phyloP scores from a whole-genome alignment of 2,888 invertebrate genomes.

The Ctenicera cuprea region DNA sequence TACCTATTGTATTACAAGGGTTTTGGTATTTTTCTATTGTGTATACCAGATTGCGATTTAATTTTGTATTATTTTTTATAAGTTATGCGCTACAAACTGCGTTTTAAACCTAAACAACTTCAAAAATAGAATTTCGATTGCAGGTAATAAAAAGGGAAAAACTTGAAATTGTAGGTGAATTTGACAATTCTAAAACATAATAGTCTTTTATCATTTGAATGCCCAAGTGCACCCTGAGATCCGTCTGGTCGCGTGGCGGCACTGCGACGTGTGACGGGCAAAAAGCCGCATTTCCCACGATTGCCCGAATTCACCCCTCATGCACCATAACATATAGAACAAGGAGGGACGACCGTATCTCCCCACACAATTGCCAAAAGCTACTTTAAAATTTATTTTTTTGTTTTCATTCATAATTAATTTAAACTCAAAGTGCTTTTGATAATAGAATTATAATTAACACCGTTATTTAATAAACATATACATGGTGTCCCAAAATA shows the following conservation, averaged over 20 bases:
- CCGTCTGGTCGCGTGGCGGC: conserved; percentile 62
- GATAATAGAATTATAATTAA: no score
- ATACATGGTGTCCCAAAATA: no score
- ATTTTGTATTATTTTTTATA: no score
- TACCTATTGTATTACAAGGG: no score
- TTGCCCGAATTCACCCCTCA: conserved; percentile 55
- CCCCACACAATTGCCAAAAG: conserved; percentile 41
- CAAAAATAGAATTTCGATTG: background rate
- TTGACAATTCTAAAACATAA: conserved; percentile 12
- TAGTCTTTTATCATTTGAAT: conserved; percentile 30
- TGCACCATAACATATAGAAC: conserved; percentile 46
- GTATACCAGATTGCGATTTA: no score
- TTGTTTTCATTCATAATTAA: conserved; percentile 14
- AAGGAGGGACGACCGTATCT: conserved; percentile 48
- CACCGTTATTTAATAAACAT: no score
- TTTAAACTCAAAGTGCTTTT: background rate
- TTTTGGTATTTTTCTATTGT: no score
- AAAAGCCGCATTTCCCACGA: conserved; percentile 59
- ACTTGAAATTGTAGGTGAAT: background rate
- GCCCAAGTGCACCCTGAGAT: conserved; percentile 40
- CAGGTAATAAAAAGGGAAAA: background rate
- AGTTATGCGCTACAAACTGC: no score
- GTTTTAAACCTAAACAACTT: no score
- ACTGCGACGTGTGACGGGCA: conserved; percentile 59
- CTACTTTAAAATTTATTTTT: conserved; percentile 37